Evolutionary conservation across 2,113 vertebrate species (phyloP).

Genomic region (Cheirogaleus medius): DNA sequence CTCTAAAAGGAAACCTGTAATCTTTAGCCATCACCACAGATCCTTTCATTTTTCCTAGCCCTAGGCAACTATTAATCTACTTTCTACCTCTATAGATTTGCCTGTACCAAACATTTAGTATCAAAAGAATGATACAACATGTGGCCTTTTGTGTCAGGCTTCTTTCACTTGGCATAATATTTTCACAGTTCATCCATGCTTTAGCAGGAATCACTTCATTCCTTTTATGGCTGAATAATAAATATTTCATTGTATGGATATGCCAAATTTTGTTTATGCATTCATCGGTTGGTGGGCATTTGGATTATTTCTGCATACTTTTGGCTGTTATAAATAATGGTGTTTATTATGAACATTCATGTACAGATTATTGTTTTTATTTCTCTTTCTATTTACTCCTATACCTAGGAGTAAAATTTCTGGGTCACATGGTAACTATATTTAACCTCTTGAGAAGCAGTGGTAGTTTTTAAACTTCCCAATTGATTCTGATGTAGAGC

Average conservation of each 20-base stretch:
- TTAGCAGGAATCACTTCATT: background rate
- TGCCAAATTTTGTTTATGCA: background rate
- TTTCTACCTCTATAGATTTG: background rate
- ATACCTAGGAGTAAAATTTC: background rate
- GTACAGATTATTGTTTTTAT: background rate
- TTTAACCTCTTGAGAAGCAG: background rate
- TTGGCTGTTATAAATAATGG: background rate
- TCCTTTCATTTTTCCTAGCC: background rate
- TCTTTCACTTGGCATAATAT: background rate
- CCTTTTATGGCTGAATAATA: background rate
- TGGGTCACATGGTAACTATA: background rate
- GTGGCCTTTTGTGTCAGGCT: background rate
- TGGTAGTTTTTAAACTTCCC: background rate
- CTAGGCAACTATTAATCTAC: background rate
- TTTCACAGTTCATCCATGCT: background rate
- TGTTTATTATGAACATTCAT: background rate
- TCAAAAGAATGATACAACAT: background rate
- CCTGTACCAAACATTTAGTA: background rate
- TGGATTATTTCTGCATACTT: conserved; percentile 5
- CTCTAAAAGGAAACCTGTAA: background rate
- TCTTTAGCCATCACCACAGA: background rate
- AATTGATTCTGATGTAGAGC: background rate
- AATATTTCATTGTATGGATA: background rate
- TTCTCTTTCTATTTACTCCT: no score
- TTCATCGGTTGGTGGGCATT: background rate